phyloP scores from a whole-genome alignment of 2,113 vertebrate genomes.

The Gulo gulo region DNA sequence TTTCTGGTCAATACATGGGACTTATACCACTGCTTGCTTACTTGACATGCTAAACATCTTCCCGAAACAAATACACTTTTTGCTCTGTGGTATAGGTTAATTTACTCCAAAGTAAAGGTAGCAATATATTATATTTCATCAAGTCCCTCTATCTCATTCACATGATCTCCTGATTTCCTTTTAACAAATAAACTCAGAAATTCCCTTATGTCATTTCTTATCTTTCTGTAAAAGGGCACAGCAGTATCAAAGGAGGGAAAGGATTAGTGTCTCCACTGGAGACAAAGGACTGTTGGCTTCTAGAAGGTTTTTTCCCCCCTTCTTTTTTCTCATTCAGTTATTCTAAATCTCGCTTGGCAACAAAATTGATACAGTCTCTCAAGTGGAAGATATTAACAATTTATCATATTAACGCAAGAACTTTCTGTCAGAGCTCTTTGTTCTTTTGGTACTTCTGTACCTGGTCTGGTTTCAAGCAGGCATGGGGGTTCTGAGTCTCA shows the following conservation, averaged over 20 bases:
- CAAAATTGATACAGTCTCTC: constrained; percentile 6
- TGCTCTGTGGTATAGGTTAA: neutral
- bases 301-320: neutral
- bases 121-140: neutral
- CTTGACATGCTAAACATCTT: neutral
- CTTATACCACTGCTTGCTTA: neutral
- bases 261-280: neutral
- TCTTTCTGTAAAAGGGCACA: neutral
- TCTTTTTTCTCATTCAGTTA: constrained; percentile 26
- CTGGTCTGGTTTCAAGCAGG: neutral
- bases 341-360: constrained; percentile 53
- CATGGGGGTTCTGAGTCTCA: neutral
- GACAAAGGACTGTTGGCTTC: constrained; percentile 21
- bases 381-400: constrained; percentile 50
- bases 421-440: neutral
- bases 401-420: constrained; percentile 35
- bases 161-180: neutral
- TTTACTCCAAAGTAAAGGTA: neutral
- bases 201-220: neutral
- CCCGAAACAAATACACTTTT: neutral
- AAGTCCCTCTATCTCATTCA: constrained; percentile 5
- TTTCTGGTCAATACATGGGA: neutral
- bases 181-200: neutral
- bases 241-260: neutral
- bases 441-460: neutral